Percentiles rank a stretch among this genome's conserved stretches.
Evolutionary conservation across 2,113 vertebrate genomes (phyloP).

Genomic region (Equus przewalskii): DNA sequence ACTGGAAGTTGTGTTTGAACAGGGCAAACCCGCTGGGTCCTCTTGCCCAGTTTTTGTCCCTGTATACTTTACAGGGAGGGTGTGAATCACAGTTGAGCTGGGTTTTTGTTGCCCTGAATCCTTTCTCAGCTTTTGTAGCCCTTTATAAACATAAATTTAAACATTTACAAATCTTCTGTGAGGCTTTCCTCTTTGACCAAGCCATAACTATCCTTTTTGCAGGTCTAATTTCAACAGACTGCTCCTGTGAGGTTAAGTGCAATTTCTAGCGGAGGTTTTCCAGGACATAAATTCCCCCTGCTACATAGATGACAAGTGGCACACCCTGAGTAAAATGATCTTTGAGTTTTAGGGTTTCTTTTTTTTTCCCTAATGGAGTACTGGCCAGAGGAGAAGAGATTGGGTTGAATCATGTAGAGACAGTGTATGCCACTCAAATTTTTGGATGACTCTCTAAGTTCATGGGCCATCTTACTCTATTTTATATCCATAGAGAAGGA

Average conservation of each 20-base stretch:
- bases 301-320: not conserved
- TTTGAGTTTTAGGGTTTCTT: not conserved
- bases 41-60: not conserved
- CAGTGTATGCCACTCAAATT: not conserved
- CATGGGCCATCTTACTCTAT: not conserved
- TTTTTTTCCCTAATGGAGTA: not conserved
- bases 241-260: not conserved
- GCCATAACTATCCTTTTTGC: not conserved
- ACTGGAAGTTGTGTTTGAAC: not conserved
- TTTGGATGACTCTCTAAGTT: not conserved
- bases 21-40: rapidly evolving
- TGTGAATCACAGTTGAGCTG: not conserved
- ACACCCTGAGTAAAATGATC: not conserved
- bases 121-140: not conserved
- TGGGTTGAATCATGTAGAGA: not conserved
- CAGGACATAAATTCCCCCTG: not conserved
- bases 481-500: not conserved
- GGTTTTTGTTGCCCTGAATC: not conserved
- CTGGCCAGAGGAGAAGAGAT: not conserved
- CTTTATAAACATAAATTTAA: not conserved
- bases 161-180: not conserved
- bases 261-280: slow-evolving; percentile 14
- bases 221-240: not conserved
- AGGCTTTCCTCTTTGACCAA: not conserved
- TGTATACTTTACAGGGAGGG: not conserved